Conservation (phyloP, 2,113 vertebrate species). For the Myotis yumanensis region DNA sequence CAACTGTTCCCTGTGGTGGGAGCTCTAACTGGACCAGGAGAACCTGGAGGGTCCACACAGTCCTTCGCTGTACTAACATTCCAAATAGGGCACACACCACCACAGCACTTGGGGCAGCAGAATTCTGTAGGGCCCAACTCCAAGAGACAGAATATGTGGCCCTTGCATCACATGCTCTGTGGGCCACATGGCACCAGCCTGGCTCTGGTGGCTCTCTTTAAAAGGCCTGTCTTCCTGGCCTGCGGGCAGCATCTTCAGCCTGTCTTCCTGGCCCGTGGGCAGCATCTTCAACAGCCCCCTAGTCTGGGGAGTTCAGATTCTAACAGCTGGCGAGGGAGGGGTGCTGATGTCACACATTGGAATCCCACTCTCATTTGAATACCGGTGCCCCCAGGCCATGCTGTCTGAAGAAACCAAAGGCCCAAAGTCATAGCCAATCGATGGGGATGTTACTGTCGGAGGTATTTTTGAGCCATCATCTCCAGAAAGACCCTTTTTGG, state of each 20-base stretch:
- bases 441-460: neutral
- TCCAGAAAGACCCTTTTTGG: neutral
- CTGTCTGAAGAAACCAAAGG: neutral
- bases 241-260: neutral
- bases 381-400: neutral
- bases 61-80: neutral
- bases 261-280: no score
- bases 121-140: neutral
- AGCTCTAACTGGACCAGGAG: neutral
- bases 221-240: neutral
- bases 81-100: neutral
- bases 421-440: neutral
- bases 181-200: neutral
- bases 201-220: neutral
- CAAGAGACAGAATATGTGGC: no score
- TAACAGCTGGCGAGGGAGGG: neutral
- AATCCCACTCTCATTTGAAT: neutral
- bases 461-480: neutral
- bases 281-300: neutral
- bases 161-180: accelerated
- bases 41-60: neutral
- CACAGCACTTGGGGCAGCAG: neutral
- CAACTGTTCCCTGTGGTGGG: neutral
- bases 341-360: neutral
- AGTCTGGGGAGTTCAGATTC: neutral